These are phyloP conservation scores for Trematomus bernacchii DNA, from an alignment of 2,797 vertebrate species.

Conservation along the genomic window DNA sequence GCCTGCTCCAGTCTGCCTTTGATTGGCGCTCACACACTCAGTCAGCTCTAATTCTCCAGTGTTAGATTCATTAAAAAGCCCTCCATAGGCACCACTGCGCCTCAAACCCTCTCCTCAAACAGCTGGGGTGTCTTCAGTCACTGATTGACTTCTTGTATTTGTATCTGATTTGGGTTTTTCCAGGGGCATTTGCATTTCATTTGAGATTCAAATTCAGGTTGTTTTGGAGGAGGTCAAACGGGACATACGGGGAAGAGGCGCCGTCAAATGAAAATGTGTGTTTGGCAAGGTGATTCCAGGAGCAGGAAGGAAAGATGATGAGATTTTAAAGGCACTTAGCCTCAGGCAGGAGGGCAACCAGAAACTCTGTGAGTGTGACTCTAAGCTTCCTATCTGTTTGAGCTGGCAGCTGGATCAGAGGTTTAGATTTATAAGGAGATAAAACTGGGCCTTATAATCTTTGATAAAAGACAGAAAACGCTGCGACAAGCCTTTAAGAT, in stretches of 20 bases:
- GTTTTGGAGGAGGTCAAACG: constrained; percentile 40
- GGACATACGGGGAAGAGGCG: constrained; percentile 16
- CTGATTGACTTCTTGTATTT: constrained; percentile 60
- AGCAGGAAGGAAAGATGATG: constrained; percentile 19
- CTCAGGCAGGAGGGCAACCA: background rate
- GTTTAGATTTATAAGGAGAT: constrained; percentile 30
- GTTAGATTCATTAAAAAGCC: constrained; percentile 64
- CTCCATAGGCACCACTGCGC: constrained; percentile 34
- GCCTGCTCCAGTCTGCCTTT: constrained; percentile 53
- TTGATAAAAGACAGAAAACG: constrained; percentile 21
- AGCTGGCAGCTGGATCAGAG: constrained; percentile 30
- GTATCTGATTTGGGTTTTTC: constrained; percentile 61
- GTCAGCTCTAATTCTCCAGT: constrained; percentile 49
- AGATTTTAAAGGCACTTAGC: constrained; percentile 13
- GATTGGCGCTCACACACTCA: constrained; percentile 62
- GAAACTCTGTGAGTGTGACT: constrained; percentile 6
- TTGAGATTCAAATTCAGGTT: constrained; percentile 62
- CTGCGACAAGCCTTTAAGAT: constrained; percentile 4
- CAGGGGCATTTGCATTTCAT: constrained; percentile 74
- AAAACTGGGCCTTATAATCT: constrained; percentile 20
- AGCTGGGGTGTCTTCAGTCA: constrained; percentile 46
- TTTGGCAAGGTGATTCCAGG: constrained; percentile 40
- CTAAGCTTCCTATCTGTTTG: constrained; percentile 26
- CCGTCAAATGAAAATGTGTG: constrained; percentile 39
- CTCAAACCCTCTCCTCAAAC: constrained; percentile 49